These are phyloP conservation scores for Mimumesa dahlbomi DNA, from an alignment of 2,888 invertebrate genomes.

Conservation along the genomic window DNA sequence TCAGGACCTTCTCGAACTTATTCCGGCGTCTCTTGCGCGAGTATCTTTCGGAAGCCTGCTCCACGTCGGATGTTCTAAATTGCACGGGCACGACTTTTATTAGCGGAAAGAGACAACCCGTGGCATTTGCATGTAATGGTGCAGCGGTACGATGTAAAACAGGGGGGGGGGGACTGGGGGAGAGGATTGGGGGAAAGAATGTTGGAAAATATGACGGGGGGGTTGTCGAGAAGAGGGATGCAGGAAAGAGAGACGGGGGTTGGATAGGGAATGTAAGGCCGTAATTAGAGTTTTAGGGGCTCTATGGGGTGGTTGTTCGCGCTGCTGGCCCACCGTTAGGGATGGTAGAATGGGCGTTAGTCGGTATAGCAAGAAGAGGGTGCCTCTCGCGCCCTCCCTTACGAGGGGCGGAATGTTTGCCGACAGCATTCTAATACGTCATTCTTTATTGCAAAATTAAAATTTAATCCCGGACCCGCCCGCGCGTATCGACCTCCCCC, in stretches of 20 bases:
- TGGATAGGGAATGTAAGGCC: constrained; percentile 60
- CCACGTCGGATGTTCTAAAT: constrained; percentile 70
- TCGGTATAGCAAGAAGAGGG: constrained; percentile 43
- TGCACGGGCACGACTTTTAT: constrained; percentile 75
- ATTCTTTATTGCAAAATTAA: constrained; percentile 79
- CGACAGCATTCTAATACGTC: constrained; percentile 76
- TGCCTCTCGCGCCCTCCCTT: constrained; percentile 49
- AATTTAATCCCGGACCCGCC: constrained; percentile 75
- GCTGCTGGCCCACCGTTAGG: constrained; percentile 49
- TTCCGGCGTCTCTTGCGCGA: constrained; percentile 48
- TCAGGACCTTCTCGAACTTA: constrained; percentile 42
- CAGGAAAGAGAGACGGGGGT: constrained; percentile 50
- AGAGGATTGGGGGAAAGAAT: constrained; percentile 49
- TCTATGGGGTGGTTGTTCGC: constrained; percentile 66
- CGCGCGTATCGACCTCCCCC: constrained; percentile 51
- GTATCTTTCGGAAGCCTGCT: constrained; percentile 61
- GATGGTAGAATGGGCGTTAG: constrained; percentile 15
- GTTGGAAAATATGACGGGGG: constrained; percentile 61
- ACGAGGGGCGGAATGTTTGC: constrained; percentile 66
- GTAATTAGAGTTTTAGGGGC: constrained; percentile 79
- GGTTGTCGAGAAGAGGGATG: constrained; percentile 23
- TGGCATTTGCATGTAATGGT: constrained; percentile 78
- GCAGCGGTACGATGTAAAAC: constrained; percentile 51
- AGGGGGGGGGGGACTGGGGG: constrained; percentile 7
- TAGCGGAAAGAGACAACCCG: constrained; percentile 74